Conservation (phyloP, 2,113 vertebrate species). For the Sorex araneus region DNA sequence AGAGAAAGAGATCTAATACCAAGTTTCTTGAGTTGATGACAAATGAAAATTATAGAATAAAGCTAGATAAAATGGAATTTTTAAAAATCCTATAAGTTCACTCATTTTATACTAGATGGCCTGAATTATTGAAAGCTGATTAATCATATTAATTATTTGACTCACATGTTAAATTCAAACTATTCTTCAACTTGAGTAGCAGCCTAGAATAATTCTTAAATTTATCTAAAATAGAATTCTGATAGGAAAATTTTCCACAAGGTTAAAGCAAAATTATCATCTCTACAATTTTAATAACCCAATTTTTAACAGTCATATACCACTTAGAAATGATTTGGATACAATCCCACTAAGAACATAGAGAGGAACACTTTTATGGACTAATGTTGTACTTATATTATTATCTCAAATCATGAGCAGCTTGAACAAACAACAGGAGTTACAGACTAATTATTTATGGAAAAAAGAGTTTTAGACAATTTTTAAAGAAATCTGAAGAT, state of each 20-base stretch:
- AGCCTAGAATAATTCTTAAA: slow-evolving; percentile 41
- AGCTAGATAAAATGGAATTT: not conserved
- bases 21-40: not conserved
- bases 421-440: slow-evolving; percentile 37
- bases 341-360: not conserved
- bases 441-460: slow-evolving; percentile 34
- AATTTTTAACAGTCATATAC: slow-evolving; percentile 35
- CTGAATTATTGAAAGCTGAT: not conserved
- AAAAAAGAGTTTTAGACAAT: slow-evolving; percentile 20
- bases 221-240: slow-evolving; percentile 57
- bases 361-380: slow-evolving; percentile 48
- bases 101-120: not conserved
- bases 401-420: not conserved
- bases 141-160: slow-evolving; percentile 7
- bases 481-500: slow-evolving; percentile 56
- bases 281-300: not conserved
- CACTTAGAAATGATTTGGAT: slow-evolving; percentile 16
- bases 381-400: slow-evolving; percentile 1
- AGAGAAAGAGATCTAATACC: not conserved
- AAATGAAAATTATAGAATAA: not conserved
- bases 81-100: not conserved
- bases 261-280: not conserved
- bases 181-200: slow-evolving; percentile 46
- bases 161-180: slow-evolving; percentile 30
- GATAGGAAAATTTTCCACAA: slow-evolving; percentile 43